Base-by-base conservation (phyloP, 2,888 invertebrate genomes). In the Acronicta leporina region DNA sequence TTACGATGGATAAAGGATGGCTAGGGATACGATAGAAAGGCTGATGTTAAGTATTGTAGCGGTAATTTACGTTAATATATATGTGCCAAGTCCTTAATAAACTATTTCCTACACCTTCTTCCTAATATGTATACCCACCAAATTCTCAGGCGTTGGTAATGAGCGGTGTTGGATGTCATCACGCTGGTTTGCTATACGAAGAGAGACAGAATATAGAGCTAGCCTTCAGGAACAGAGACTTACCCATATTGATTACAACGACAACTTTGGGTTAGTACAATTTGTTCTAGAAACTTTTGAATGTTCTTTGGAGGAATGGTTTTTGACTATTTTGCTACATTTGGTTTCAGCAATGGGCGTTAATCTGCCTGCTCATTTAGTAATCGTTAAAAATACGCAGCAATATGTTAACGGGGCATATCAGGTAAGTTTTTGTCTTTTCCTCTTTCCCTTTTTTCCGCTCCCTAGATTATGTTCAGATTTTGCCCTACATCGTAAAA, bases 361-460 rank as follows among this genome's bases (percentile, higher is more conserved):
- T 0, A 98, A 98, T 89, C 90, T 98, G 43, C 97, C 97, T 9
- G 97, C 97, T 3, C 97, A 97, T 90, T 92, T 98, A 45, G 97
- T 98, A 5, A 96, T 98, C 16, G 94, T 98, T 42, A 97, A 97
- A 87, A 97, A 97, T 25, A 98, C 98, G 0, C 96, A 96, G 79
- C 96, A 96, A 73, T 97, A 97, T 84, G 94, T 95, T 25, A 95
- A 95, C 61, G 96, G 96, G 0, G 89, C 90, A 43, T 94, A 93
- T 80, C 94, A 94, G 89, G 93, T 85, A 80, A 74, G 16, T 58
- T 30, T 14, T 13, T 45, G 0, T 27, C 27, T 2, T 15, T 30
- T 14, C 5, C 10, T 14, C 9, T 16, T 16, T 10, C 1, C 30
- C 10, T 2, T n/a, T n/a, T n/a, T n/a, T n/a, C n/a, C n/a, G n/a